Percentiles rank a stretch among this genome's conserved stretches.
phyloP scores from a whole-genome alignment of 2,888 invertebrate species.

The Stegana nigrithorax region DNA sequence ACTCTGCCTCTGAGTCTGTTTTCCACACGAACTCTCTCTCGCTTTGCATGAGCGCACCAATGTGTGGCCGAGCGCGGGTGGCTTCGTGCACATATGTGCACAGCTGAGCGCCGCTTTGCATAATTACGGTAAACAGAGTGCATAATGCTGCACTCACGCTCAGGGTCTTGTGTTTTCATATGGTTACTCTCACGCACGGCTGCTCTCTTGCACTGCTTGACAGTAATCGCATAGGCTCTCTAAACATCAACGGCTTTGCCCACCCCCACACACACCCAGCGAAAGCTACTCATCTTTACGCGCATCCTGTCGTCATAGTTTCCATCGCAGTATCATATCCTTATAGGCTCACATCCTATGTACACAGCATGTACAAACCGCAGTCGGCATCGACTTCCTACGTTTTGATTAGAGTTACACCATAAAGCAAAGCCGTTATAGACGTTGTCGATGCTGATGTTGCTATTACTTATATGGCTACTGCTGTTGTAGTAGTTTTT shows the following conservation, averaged over 20 bases:
- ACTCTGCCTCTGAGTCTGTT: slow-evolving; percentile 1
- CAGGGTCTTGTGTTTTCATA: neutral
- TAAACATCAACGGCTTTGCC: no score
- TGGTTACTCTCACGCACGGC: neutral
- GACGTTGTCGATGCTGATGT: neutral
- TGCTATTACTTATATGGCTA: neutral
- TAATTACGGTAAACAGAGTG: slow-evolving; percentile 16
- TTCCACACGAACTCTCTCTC: neutral
- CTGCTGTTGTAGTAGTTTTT: neutral
- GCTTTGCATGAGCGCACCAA: neutral
- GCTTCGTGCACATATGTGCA: neutral
- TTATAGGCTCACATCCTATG: slow-evolving; percentile 38
- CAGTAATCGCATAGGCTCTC: no score
- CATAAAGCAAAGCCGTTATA: slow-evolving; percentile 7
- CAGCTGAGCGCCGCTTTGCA: slow-evolving; percentile 13
- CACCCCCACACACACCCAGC: neutral
- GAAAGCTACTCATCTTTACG: neutral
- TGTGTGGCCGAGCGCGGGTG: neutral
- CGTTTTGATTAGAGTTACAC: slow-evolving; percentile 41
- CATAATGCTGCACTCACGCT: neutral
- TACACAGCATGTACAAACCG: slow-evolving; percentile 38
- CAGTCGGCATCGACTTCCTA: slow-evolving; percentile 53
- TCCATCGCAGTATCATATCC: slow-evolving; percentile 29
- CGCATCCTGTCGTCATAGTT: neutral
- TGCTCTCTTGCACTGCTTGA: no score